Evolutionary conservation across 1,140 invertebrate species (phyloP).

Genomic region (Tetramorium simillimum): DNA sequence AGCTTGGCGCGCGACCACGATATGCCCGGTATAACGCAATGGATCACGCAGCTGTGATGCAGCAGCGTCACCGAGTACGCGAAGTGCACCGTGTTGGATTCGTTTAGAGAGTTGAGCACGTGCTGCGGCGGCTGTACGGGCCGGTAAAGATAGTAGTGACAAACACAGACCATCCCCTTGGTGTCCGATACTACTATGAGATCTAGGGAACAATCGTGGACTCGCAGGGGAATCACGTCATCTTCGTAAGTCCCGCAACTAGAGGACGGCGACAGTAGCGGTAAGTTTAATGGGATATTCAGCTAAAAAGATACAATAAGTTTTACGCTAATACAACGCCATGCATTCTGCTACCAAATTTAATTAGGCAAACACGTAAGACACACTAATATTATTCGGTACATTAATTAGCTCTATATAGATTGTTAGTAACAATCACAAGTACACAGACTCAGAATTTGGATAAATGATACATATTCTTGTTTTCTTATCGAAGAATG

Average conservation of each 20-base stretch:
- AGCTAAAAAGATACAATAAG: constrained; percentile 85
- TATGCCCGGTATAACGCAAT: constrained; percentile 92
- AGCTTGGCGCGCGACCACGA: constrained; percentile 91
- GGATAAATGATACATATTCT: not conserved
- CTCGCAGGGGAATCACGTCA: constrained; percentile 90
- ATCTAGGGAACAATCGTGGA: constrained; percentile 93
- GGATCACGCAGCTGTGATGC: constrained; percentile 93
- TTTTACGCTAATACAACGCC: constrained; percentile 21
- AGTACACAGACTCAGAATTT: not conserved
- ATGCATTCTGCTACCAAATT: constrained; percentile 15
- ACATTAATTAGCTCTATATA: constrained; percentile 3
- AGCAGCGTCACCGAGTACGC: constrained; percentile 93
- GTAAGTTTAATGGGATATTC: constrained; percentile 93
- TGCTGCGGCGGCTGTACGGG: constrained; percentile 88
- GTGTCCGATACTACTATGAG: constrained; percentile 91
- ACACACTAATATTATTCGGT: not conserved
- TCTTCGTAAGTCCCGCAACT: constrained; percentile 91
- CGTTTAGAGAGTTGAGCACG: constrained; percentile 85
- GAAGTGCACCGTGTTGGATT: constrained; percentile 90
- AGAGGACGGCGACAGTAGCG: constrained; percentile 87
- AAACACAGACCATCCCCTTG: constrained; percentile 92
- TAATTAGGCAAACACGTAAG: not conserved
- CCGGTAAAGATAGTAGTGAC: constrained; percentile 94
- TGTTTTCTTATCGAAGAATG: constrained; percentile 52
- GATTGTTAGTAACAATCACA: not conserved